Conservation (phyloP, 2,888 invertebrate genomes). For the Sesia bembeciformis region DNA sequence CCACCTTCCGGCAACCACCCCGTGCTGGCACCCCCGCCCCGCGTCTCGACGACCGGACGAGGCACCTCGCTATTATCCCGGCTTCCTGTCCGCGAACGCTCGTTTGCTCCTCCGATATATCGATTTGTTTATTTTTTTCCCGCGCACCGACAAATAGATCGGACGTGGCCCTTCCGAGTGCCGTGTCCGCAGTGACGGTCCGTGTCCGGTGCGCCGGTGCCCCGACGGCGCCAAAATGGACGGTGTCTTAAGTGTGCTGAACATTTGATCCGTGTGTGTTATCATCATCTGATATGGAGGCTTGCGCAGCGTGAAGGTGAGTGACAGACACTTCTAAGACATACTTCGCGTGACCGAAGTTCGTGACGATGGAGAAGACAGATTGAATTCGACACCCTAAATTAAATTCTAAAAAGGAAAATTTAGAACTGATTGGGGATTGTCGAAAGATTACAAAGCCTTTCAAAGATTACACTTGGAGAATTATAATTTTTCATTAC, state of each 20-base stretch:
- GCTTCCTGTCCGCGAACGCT: conserved; percentile 70
- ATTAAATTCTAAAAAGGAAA: too few relatives aligned
- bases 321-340: not conserved
- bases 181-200: conserved; percentile 36
- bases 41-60: conserved; percentile 32
- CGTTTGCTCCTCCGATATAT: conserved; percentile 60
- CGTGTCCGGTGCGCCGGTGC: conserved; percentile 16
- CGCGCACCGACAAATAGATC: conserved; percentile 52
- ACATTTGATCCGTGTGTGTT: conserved; percentile 4
- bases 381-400: too few relatives aligned
- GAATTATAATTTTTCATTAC: too few relatives aligned
- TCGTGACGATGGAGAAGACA: too few relatives aligned
- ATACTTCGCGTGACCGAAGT: too few relatives aligned
- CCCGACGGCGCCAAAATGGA: conserved; percentile 14
- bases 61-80: conserved; percentile 64
- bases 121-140: conserved; percentile 71
- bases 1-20: conserved; percentile 12
- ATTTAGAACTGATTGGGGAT: too few relatives aligned
- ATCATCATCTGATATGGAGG: not conserved
- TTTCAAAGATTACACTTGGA: too few relatives aligned
- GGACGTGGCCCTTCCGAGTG: conserved; percentile 41
- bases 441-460: too few relatives aligned
- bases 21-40: conserved; percentile 11
- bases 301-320: conserved; percentile 9
- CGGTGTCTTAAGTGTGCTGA: conserved; percentile 6